Evolutionary conservation across 1,140 invertebrate species (phyloP).

Genomic region (Vollenhovia emeryi): DNA sequence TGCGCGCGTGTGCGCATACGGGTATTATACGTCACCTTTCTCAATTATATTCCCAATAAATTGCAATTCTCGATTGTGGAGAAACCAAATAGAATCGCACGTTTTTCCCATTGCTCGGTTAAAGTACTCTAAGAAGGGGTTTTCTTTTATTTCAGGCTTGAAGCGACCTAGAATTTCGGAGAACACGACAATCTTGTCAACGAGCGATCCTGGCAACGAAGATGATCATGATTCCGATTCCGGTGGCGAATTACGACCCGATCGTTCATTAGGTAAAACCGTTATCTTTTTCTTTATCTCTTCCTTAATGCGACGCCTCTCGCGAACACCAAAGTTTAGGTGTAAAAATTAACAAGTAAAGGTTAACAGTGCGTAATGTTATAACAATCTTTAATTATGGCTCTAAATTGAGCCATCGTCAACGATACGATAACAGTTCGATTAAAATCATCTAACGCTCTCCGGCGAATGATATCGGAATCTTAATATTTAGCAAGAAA

Average conservation of each 20-base stretch:
- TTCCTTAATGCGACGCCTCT: not conserved
- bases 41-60: slow-evolving; percentile 14
- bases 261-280: slow-evolving; percentile 66
- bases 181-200: slow-evolving; percentile 83
- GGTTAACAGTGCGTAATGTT: no score
- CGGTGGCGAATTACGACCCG: slow-evolving; percentile 77
- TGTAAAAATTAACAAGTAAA: no score
- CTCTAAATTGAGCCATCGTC: no score
- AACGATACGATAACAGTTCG: no score
- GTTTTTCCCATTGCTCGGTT: not conserved
- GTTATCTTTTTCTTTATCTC: not conserved
- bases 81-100: not conserved
- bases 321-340: not conserved
- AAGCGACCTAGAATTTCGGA: slow-evolving; percentile 71
- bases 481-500: not conserved
- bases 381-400: no score
- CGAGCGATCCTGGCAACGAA: slow-evolving; percentile 83
- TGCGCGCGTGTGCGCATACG: not conserved
- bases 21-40: not conserved
- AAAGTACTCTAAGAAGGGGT: not conserved
- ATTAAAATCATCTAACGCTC: no score
- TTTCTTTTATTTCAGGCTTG: slow-evolving; percentile 82
- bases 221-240: slow-evolving; percentile 86
- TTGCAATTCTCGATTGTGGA: not conserved
- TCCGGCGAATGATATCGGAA: not conserved